phyloP scores from a whole-genome alignment of 2,888 invertebrate genomes.

The Sphinx pinastri region DNA sequence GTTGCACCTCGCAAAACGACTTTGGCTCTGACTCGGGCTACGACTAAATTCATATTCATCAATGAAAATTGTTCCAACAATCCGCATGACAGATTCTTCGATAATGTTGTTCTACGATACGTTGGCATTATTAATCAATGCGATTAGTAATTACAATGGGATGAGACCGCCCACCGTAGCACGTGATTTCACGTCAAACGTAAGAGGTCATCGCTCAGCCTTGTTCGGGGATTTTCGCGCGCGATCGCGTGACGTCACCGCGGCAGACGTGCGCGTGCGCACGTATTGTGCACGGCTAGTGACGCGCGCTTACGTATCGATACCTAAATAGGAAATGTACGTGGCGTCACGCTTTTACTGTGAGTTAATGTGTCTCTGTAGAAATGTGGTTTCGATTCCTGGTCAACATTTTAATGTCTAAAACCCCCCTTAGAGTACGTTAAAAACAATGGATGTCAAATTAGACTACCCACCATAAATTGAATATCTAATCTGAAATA shows the following conservation, averaged over 20 bases:
- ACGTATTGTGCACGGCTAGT: constrained; percentile 64
- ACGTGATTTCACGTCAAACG: constrained; percentile 46
- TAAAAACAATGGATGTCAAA: no score
- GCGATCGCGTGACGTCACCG: constrained; percentile 54
- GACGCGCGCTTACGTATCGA: constrained; percentile 48
- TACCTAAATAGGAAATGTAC: constrained; percentile 12
- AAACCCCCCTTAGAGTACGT: no score
- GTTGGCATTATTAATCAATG: neutral
- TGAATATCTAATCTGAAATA: no score
- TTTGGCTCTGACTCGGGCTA: no score
- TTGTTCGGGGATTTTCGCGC: constrained; percentile 74
- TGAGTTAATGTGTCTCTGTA: neutral
- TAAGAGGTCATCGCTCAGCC: constrained; percentile 74
- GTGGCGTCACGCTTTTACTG: constrained; percentile 3
- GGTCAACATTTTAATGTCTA: neutral
- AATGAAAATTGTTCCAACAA: neutral
- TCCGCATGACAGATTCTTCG: neutral
- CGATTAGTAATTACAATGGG: constrained; percentile 3
- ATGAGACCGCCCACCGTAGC: constrained; percentile 32
- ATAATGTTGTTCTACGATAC: neutral
- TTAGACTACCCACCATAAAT: neutral
- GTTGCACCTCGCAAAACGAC: no score
- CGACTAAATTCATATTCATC: no score
- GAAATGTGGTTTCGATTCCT: neutral
- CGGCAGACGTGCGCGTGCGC: constrained; percentile 66